Evolutionary conservation across 2,888 invertebrate species (phyloP).

Genomic region (Creontiades dilutus): DNA sequence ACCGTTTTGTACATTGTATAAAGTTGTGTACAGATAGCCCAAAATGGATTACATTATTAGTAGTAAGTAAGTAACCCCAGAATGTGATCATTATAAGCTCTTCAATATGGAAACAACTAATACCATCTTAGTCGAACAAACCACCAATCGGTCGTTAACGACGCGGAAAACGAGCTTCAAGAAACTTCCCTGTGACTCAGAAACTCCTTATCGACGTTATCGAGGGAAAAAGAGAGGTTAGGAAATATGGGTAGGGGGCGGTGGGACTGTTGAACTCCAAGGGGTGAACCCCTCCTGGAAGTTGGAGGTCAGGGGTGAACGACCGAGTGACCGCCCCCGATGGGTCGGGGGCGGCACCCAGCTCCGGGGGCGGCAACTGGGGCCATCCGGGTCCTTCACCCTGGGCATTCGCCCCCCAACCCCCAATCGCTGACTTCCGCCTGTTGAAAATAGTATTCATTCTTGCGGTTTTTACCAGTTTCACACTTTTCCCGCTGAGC

Average conservation of each 20-base stretch:
- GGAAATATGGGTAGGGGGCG: background rate
- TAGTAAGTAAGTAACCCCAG: no score
- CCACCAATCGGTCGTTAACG: background rate
- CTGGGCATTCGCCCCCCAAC: background rate
- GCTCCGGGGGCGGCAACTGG: slow-evolving; percentile 45
- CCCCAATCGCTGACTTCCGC: slow-evolving; percentile 3
- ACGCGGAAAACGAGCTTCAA: background rate
- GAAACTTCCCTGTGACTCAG: background rate
- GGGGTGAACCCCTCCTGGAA: background rate
- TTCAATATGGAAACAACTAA: no score
- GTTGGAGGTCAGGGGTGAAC: slow-evolving; percentile 55
- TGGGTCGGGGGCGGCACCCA: slow-evolving; percentile 50
- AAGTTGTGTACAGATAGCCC: no score
- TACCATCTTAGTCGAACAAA: no score
- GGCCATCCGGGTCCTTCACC: slow-evolving; percentile 50
- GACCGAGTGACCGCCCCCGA: slow-evolving; percentile 58
- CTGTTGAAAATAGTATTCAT: background rate
- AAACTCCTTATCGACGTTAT: background rate
- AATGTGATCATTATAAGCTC: no score
- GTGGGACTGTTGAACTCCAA: no score
- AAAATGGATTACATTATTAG: no score
- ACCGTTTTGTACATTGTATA: no score
- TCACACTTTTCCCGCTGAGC: no score
- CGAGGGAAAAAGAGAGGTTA: background rate
- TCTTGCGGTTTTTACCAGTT: background rate